Percentiles rank a stretch among this genome's conserved stretches.
Evolutionary conservation across 2,888 invertebrate species (phyloP).

Genomic region (Papilio protenor): DNA sequence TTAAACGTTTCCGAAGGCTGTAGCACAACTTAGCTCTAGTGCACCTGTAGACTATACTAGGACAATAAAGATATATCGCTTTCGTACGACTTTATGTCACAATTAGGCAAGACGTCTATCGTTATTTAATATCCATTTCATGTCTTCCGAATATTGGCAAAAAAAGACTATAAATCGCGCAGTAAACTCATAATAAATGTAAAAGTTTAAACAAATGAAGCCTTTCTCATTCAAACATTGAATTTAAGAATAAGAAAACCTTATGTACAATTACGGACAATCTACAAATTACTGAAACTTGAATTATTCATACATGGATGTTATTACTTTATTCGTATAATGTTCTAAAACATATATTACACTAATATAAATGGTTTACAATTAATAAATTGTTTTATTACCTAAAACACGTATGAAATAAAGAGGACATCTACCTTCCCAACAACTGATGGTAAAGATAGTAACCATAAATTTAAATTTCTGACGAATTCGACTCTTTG

Average conservation of each 20-base stretch:
- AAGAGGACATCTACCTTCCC: not conserved
- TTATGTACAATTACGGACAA: slow-evolving; percentile 26
- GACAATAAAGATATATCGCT: slow-evolving; percentile 79
- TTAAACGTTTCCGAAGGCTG: slow-evolving; percentile 35
- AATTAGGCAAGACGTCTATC: slow-evolving; percentile 41
- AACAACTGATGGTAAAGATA: not conserved
- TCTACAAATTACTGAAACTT: slow-evolving; percentile 29
- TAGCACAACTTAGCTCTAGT: slow-evolving; percentile 65
- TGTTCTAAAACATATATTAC: slow-evolving; percentile 72
- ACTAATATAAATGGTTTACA: slow-evolving; percentile 81
- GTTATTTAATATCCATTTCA: slow-evolving; percentile 50
- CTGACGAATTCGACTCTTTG: not conserved
- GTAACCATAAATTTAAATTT: not conserved
- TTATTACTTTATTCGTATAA: slow-evolving; percentile 78
- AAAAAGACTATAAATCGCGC: slow-evolving; percentile 51
- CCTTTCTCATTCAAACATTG: not conserved
- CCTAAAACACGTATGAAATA: not conserved
- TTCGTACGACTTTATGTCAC: slow-evolving; percentile 57
- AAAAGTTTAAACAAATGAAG: not conserved
- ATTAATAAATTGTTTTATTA: slow-evolving; percentile 53
- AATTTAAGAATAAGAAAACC: not conserved
- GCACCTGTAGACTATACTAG: slow-evolving; percentile 80
- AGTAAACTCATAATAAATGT: not conserved
- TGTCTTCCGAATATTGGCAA: slow-evolving; percentile 77
- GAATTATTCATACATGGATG: slow-evolving; percentile 59